Base-by-base conservation (phyloP, 2,797 vertebrate genomes). In the Phataginus tricuspis region DNA sequence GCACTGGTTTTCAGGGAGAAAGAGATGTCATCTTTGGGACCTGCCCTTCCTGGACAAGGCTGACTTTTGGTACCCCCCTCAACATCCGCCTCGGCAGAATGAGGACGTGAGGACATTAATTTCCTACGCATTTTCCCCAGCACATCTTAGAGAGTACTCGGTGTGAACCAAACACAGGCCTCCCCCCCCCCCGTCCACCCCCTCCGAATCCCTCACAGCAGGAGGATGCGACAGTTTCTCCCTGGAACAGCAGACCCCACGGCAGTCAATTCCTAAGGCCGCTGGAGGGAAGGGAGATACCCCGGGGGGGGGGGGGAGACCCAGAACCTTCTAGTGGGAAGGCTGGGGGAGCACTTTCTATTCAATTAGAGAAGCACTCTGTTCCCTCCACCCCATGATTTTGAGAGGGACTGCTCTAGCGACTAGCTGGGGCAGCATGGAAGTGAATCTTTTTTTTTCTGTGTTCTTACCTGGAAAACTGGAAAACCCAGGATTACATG, bases 81-180 rank as follows among this genome's bases (percentile, higher is more conserved):
- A 82, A 29, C 16, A 21, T 51, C 39, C 57, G n/a, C 13, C 9
- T 37, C 14, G 29, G 49, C 23, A 83, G 49, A 51, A 15, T 13
- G 0, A 1, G 51, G 34, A 64, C 3, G 3, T 0, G 2, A 16
- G 57, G 23, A 61, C 15, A 1, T n/a, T 19, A 23, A 25, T 42
- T 85, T 57, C 68, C 53, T 25, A 12, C 11, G 7, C 34, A 16
- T 27, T 45, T 66, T 7, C 64, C 25, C 57, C 31, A 11, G 16
- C 12, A 9, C 1, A 0, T 42, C n/a, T 21, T 25, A 21, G 37
- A 42, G 21, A 74, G 39, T 27, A 27, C 4, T 9, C 64, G 27
- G 57, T 12, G 11, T 49, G 21, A 21, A 2, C 5, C 39, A 14
- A 51, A 72, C 39, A 14, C 15, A 21, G 14, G 21, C n/a, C n/a